Evolutionary conservation across 2,888 invertebrate species (phyloP).

Genomic region (Eupeodes luniger): DNA sequence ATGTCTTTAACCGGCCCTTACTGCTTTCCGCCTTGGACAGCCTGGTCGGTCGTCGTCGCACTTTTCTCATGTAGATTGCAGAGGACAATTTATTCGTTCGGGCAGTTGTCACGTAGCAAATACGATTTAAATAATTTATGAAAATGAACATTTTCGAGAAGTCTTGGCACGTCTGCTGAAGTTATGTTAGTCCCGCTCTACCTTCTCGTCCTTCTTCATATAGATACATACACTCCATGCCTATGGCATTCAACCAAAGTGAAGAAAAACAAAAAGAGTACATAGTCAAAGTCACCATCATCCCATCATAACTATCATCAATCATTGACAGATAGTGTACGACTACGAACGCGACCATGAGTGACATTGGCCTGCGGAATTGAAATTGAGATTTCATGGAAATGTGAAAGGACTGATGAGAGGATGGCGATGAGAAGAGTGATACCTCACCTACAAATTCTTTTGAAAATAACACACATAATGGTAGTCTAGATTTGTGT

Average conservation of each 20-base stretch:
- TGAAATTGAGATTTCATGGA: constrained; percentile 61
- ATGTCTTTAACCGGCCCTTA: background rate
- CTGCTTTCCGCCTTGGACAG: background rate
- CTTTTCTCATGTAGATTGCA: constrained; percentile 18
- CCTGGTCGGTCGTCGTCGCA: background rate
- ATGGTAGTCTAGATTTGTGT: constrained; percentile 30
- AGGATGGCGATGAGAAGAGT: background rate
- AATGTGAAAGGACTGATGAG: constrained; percentile 16
- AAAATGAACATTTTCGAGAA: constrained; percentile 57
- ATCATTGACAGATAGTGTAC: constrained; percentile 25
- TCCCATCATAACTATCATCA: constrained; percentile 35
- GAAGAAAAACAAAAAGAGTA: constrained; percentile 3
- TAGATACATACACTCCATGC: background rate
- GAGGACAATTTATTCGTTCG: constrained; percentile 66
- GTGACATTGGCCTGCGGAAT: constrained; percentile 39
- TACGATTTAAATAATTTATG: constrained; percentile 74
- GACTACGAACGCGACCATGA: background rate
- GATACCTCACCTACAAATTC: background rate
- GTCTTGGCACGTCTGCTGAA: constrained; percentile 57
- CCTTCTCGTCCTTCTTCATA: background rate
- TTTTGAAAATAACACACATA: background rate
- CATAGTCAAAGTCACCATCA: constrained; percentile 32
- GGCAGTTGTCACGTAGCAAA: constrained; percentile 71
- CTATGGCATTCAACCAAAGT: constrained; percentile 63
- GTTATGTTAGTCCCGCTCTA: background rate